Evolutionary conservation across 2,888 invertebrate species (phyloP).

Genomic region (Chorisops tibialis): DNA sequence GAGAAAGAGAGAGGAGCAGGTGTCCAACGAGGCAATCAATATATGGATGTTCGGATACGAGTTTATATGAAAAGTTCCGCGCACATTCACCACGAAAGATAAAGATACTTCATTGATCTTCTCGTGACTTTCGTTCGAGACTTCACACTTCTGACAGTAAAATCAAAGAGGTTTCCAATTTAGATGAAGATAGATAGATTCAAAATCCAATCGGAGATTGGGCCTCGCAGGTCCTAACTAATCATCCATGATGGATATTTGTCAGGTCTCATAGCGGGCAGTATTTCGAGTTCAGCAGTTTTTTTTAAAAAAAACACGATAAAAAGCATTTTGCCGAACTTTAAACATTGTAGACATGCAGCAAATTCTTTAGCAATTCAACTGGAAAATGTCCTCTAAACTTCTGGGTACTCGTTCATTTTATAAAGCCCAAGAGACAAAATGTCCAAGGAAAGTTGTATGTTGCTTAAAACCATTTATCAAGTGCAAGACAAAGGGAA

Average conservation of each 20-base stretch:
- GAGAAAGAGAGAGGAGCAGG: slow-evolving; percentile 1
- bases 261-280: not conserved
- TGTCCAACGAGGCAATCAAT: slow-evolving; percentile 13
- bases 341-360: not conserved
- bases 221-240: not conserved
- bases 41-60: too few species aligned
- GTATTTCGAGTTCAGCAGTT: too few species aligned
- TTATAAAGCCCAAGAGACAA: too few species aligned
- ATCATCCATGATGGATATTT: not conserved
- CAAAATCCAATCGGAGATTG: not conserved
- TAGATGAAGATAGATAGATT: slow-evolving; percentile 1
- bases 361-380: not conserved
- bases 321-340: not conserved
- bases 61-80: too few species aligned
- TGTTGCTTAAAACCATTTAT: too few species aligned
- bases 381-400: not conserved
- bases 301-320: too few species aligned
- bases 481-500: too few species aligned
- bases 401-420: too few species aligned
- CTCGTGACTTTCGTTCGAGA: too few species aligned
- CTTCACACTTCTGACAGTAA: not conserved
- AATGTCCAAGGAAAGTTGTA: too few species aligned
- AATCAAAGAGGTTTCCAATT: not conserved
- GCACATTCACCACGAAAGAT: too few species aligned
- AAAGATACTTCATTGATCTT: too few species aligned